These are phyloP conservation scores for Danio choprae DNA, from an alignment of 2,797 vertebrate species.

Conservation along the genomic window DNA sequence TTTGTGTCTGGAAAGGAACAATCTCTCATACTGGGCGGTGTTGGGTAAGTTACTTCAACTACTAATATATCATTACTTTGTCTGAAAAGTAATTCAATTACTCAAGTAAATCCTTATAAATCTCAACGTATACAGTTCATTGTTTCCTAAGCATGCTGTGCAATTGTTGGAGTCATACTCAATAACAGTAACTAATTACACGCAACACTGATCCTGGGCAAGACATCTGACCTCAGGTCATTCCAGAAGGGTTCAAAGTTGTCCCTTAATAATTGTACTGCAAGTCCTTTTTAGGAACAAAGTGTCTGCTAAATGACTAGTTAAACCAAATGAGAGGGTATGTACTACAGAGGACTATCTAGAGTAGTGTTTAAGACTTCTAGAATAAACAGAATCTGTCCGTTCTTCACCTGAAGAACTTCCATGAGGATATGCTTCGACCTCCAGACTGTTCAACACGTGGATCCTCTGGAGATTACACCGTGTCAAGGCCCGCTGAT, in stretches of 20 bases:
- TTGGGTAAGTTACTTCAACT: too few species aligned
- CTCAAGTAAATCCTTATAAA: too few species aligned
- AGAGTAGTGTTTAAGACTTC: background rate
- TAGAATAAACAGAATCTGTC: background rate
- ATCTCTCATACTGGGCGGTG: background rate
- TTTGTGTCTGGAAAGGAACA: background rate
- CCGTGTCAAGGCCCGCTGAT: constrained; percentile 31
- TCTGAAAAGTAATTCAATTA: too few species aligned
- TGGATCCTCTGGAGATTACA: constrained; percentile 34
- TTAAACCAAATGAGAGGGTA: constrained; percentile 11
- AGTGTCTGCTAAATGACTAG: constrained; percentile 3
- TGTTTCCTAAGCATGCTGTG: too few species aligned
- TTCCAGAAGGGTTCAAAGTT: background rate
- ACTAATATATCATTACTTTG: too few species aligned
- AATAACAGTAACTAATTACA: too few species aligned
- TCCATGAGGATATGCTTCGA: constrained; percentile 6
- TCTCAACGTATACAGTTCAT: too few species aligned
- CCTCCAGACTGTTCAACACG: background rate
- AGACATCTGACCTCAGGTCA: background rate
- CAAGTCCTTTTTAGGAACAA: background rate
- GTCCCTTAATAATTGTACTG: background rate
- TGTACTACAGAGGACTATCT: background rate
- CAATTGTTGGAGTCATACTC: too few species aligned
- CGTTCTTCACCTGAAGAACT: constrained; percentile 5
- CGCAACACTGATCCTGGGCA: background rate